phyloP scores from a whole-genome alignment of 2,888 invertebrate genomes.

The Acanthococcus lagerstroemiae region DNA sequence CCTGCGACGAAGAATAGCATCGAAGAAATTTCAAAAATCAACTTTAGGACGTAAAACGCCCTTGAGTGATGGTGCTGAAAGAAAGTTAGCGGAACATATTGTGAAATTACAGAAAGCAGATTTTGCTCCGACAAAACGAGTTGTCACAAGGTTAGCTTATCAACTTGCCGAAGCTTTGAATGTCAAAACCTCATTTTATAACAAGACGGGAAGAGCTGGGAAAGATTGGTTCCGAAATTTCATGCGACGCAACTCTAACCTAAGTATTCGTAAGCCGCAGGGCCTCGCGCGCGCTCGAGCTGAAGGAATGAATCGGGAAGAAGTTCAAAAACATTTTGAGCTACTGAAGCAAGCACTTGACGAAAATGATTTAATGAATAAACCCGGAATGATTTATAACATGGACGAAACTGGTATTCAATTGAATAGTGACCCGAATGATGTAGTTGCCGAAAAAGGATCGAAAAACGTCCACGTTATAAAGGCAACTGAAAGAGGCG shows the following conservation, averaged over 20 bases:
- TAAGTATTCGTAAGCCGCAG: background rate
- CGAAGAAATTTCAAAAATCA: no score
- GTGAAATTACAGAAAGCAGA: no score
- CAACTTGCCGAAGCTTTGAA: no score
- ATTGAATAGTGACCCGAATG: background rate
- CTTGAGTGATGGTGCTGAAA: no score
- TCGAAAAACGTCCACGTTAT: no score
- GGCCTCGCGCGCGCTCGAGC: background rate
- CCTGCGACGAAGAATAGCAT: no score
- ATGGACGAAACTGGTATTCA: background rate
- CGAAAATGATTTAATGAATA: background rate
- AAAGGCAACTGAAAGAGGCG: background rate
- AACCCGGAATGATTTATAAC: background rate
- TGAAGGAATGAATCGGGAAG: background rate
- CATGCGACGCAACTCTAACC: background rate
- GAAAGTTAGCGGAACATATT: no score
- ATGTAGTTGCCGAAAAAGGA: background rate
- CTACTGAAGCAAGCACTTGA: background rate
- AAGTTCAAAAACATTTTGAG: background rate
- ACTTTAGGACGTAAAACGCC: no score
- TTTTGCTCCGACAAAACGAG: no score
- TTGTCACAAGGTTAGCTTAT: no score
- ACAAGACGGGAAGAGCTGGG: background rate
- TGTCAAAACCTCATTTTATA: no score
- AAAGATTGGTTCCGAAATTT: background rate